Evolutionary conservation across 1,140 invertebrate genomes (phyloP), one percentile per base, ranked within the genome.

Genomic region (Drosophila erecta): DNA sequence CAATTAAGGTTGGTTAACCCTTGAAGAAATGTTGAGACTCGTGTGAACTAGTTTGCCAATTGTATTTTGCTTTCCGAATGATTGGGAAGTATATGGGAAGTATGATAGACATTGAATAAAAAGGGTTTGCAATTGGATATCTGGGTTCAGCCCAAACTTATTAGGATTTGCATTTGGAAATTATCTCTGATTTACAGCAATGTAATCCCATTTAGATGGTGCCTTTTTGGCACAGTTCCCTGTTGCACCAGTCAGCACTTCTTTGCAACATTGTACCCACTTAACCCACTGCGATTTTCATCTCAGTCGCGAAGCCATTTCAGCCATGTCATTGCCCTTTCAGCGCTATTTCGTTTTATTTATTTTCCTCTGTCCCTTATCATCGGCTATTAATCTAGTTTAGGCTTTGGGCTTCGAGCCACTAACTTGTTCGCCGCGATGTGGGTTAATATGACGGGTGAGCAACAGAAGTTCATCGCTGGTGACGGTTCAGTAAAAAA

Each of bases 381-480:
- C 79, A 61, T 56, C 51, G 73, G 40, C 66, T 83, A 89, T 83
- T 87, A 87, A 87, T 89, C 83, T 86, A 87, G 83, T 85, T 85
- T 77, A 85, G 81, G 76, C 56, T 70, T 69, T 67, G 62, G 41
- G 71, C 47, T 51, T 67, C 70, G 47, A 57, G 71, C 71, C 38
- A 75, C 72, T 66, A 75, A 75, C 55, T 76, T 50, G 65, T 71
- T 62, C 47, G 56, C 22, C 56, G 59, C 76, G 58, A 87, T 78
- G 73, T 85, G 78, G 83, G 81, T 86, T 85, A 85, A 81, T 73
- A 81, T 81, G 81, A 57, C 56, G 77, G 76, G 71, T 60, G 60
- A 81, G 70, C 77, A 77, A 81, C 69, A 61, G 35, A 71, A 77
- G 75, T 73, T 78, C 33, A 22, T 35, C 54, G 43, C 33, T 41